Evolutionary conservation across 1,140 invertebrate species (phyloP).

Genomic region (Mactra quadrangularis): DNA sequence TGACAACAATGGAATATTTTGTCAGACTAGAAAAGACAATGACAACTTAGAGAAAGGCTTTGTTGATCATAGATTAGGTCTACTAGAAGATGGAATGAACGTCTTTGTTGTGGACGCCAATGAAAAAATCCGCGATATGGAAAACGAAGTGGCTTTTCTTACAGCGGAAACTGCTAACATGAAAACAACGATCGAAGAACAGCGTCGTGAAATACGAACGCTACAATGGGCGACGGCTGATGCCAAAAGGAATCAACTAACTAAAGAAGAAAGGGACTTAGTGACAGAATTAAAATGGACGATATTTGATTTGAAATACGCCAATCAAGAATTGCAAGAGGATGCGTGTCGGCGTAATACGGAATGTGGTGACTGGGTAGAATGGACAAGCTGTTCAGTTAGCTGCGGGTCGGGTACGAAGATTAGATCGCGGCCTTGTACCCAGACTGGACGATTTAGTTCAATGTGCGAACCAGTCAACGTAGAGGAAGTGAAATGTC

Average conservation of each 20-base stretch:
- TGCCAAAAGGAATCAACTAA: neutral
- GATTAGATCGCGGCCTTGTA: slow-evolving; percentile 34
- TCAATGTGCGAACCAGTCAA: slow-evolving; percentile 35
- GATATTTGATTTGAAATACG: slow-evolving; percentile 45
- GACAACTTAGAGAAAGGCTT: slow-evolving; percentile 11
- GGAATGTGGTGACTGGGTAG: slow-evolving; percentile 28
- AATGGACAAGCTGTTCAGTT: slow-evolving; percentile 38
- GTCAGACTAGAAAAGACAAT: no score
- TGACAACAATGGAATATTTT: no score
- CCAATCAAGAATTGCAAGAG: slow-evolving; percentile 10
- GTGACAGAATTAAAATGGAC: slow-evolving; percentile 54
- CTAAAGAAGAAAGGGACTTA: slow-evolving; percentile 39
- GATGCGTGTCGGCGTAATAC: slow-evolving; percentile 21
- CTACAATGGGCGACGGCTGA: slow-evolving; percentile 29
- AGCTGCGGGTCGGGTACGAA: slow-evolving; percentile 20
- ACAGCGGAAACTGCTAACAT: neutral
- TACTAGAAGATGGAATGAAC: slow-evolving; percentile 21
- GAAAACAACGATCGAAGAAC: neutral
- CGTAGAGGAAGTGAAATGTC: slow-evolving; percentile 18
- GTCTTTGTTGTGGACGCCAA: slow-evolving; percentile 9
- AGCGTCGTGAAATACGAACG: slow-evolving; percentile 1
- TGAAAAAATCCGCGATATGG: neutral
- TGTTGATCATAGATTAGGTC: neutral
- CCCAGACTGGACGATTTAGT: neutral
- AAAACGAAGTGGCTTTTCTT: slow-evolving; percentile 17